Evolutionary conservation across 2,113 vertebrate genomes (phyloP), one percentile per base, ranked within the genome.

Genomic region (Oriolus oriolus): DNA sequence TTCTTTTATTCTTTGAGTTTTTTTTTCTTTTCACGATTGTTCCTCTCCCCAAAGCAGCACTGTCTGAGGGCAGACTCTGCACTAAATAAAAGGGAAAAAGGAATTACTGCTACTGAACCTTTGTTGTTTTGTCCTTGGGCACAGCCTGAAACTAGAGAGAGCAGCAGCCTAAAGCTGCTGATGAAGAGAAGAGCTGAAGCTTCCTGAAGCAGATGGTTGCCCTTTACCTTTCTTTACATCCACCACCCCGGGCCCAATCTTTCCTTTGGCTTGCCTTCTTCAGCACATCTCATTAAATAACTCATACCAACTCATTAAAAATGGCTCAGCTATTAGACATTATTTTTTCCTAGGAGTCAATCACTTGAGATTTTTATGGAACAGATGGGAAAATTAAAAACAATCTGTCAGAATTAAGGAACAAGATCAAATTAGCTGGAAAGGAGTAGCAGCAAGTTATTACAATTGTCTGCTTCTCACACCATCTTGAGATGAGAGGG

Each of bases 351-450:
- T 95, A 84, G 77, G 75, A 96, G 94, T 97, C 94, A 96, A 92
- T 95, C 96, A 96, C 84, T 96, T 89, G 53, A 94, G 90, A 93
- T 90, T 95, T 96, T 95, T 92, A 96, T 92, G 93, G 97, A 97
- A 97, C 97, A 97, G 97, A 97, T 97, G 97, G 97, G 96, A 96
- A 95, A 96, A 96, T 96, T 94, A 97, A 96, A 97, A 96, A 97
- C 97, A 97, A 97, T 97, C 97, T 97, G 97, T 97, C 96, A 96
- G 94, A 97, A 96, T 95, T 96, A 97, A 96, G 93, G 97, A 97
- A 97, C 95, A 94, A 91, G 97, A 97, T 97, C 97, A 97, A 97
- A 97, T 97, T 97, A 97, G 91, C 95, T 97, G 96, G 95, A 96
- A 96, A 95, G 95, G 89, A 97, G 94, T 95, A 94, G 94, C 95